phyloP scores from a whole-genome alignment of 2,888 invertebrate species.

The Drosophila limbata region DNA sequence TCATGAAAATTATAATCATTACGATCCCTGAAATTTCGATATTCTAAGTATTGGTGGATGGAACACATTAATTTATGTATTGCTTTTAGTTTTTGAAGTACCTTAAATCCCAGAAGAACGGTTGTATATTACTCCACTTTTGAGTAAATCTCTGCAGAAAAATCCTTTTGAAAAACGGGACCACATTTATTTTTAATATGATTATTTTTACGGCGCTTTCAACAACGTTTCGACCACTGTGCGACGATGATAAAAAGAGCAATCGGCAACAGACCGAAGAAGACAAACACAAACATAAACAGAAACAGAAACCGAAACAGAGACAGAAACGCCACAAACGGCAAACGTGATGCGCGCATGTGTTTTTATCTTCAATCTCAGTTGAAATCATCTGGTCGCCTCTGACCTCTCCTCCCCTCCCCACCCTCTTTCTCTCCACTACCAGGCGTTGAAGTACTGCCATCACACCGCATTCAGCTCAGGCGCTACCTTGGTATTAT shows the following conservation, averaged over 20 bases:
- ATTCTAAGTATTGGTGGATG: no score
- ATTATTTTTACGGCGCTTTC: no score
- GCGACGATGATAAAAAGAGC: no score
- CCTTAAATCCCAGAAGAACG: no score
- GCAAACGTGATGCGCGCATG: constrained; percentile 78
- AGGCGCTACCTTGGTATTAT: constrained; percentile 56
- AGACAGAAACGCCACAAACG: constrained; percentile 62
- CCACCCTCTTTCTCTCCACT: neutral
- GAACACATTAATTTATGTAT: no score
- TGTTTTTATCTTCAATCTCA: constrained; percentile 80
- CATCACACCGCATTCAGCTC: constrained; percentile 10
- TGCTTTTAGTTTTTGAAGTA: no score
- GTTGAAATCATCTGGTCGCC: constrained; percentile 72
- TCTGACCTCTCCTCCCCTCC: constrained; percentile 6
- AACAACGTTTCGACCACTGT: no score
- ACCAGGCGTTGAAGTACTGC: constrained; percentile 5
- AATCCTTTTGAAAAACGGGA: neutral
- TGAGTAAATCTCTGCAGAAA: no score
- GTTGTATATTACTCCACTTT: no score
- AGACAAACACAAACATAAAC: constrained; percentile 44
- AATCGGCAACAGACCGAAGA: constrained; percentile 47
- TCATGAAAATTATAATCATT: no score
- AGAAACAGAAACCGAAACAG: constrained; percentile 46
- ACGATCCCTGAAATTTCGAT: no score
- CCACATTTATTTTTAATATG: no score